phyloP scores from a whole-genome alignment of 2,797 vertebrate genomes.

The Acestrorhynchus altus region DNA sequence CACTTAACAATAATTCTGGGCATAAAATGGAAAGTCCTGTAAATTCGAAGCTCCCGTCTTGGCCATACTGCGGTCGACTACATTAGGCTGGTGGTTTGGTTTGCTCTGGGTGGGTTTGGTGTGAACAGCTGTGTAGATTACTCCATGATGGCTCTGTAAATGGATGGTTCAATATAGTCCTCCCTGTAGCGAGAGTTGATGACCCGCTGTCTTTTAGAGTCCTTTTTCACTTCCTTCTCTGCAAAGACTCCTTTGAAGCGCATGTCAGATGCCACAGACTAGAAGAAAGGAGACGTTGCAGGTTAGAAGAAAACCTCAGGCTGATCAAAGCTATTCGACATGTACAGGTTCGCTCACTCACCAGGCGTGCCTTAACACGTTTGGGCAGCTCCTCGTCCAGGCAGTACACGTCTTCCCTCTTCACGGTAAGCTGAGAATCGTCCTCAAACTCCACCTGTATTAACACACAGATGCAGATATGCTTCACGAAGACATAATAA shows the following conservation, averaged over 20 bases:
- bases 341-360: conserved; percentile 67
- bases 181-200: conserved; percentile 96
- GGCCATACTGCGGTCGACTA: conserved; percentile 1
- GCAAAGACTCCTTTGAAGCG: conserved; percentile 94
- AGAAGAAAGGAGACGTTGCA: conserved; percentile 16
- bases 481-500: not conserved
- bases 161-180: conserved; percentile 93
- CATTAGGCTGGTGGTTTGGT: not conserved
- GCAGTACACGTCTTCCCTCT: conserved; percentile 94
- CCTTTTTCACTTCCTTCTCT: conserved; percentile 89
- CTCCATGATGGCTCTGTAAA: conserved; percentile 97
- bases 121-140: conserved; percentile 62
- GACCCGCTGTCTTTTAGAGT: conserved; percentile 93
- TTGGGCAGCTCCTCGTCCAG: conserved; percentile 96
- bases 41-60: not conserved
- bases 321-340: not conserved
- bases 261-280: conserved; percentile 98
- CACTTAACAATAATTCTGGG: not conserved
- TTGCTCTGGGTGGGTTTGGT: not conserved
- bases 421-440: conserved; percentile 89
- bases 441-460: conserved; percentile 97
- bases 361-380: conserved; percentile 93
- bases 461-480: not conserved
- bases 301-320: not conserved
- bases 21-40: not conserved